These are phyloP conservation scores for Pao palembangensis DNA, from an alignment of 2,113 vertebrate genomes.

Conservation along the genomic window DNA sequence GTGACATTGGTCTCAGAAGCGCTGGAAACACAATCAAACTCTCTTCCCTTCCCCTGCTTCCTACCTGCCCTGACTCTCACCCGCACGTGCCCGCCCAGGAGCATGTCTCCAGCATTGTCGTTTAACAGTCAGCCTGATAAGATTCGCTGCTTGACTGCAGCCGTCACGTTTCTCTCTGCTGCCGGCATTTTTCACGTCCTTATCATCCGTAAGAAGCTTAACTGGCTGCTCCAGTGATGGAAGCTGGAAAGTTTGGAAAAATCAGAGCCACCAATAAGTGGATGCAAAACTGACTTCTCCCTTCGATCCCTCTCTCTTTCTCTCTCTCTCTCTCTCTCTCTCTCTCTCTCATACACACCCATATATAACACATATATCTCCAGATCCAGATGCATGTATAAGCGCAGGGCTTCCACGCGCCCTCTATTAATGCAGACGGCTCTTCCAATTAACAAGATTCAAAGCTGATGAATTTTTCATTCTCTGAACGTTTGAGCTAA, in stretches of 20 bases:
- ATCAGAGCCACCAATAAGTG: conserved; percentile 22
- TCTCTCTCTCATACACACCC: conserved; percentile 1
- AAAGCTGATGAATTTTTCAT: conserved; percentile 90
- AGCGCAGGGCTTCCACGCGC: conserved; percentile 75
- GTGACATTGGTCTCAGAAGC: conserved; percentile 7
- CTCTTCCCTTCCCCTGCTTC: conserved; percentile 2
- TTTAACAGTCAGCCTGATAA: conserved; percentile 29
- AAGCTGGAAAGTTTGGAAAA: conserved; percentile 39
- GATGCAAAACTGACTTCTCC: conserved; percentile 25
- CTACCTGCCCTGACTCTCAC: conserved; percentile 1
- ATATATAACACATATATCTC: too few species aligned
- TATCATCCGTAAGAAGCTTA: conserved; percentile 56
- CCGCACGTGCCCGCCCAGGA: conserved; percentile 10
- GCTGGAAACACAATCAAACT: conserved; percentile 11
- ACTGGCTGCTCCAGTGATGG: conserved; percentile 46
- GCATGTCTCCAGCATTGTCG: conserved; percentile 32
- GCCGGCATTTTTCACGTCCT: conserved; percentile 39
- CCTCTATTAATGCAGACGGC: conserved; percentile 86
- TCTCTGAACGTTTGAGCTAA: conserved; percentile 87
- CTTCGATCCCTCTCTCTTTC: too few species aligned
- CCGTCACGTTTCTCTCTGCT: conserved; percentile 33
- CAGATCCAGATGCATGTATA: conserved; percentile 16
- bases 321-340: too few species aligned
- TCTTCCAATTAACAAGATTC: conserved; percentile 85
- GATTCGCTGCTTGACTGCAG: conserved; percentile 26